Evolutionary conservation across 2,113 vertebrate genomes (phyloP), one percentile per base, ranked within the genome.

Genomic region (Aldabrachelys gigantea): DNA sequence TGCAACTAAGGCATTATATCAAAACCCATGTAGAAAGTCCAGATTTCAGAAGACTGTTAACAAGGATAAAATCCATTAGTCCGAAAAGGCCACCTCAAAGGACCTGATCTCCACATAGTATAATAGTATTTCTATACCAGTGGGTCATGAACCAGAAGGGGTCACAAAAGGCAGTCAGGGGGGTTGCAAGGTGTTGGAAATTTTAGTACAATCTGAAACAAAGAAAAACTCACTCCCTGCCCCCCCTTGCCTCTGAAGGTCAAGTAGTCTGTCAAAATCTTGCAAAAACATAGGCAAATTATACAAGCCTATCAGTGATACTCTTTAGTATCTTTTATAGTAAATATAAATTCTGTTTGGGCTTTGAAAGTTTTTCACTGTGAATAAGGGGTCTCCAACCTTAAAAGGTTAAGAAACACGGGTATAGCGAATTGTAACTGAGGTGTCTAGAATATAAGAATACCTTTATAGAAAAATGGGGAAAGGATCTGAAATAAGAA

Each of bases 101-200:
- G 6, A 57, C 7, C 9, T 54, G 27, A 69, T 85, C 12, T 62
- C 6, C 27, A 22, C 24, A 24, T 47, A 22, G 29, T 0, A 0
- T 31, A 59, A 76, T 4, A 87, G 82, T 54, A 0, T 0, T 19
- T 0, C 0, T 72, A 17, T 38, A 83, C 24, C 38, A 31, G 2
- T 3, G 25, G 1, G 41, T 50, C 44, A 38, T 38, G 69, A 65
- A 29, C 29, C 59, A 65, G 31, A 31, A 35, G 31, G 14, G 29
- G 13, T 65, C 12, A 35, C 5, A 65, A 65, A 65, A 65, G 59
- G 29, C 59, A 65, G 35, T 35, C 14, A 65, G 16, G 59, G 59
- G 13, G 14, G 31, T 59, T 59, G 57, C 12, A 2, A 59, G 57
- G 27, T 59, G 27, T 59, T 59, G 57, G 29, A 59, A 59, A 59